Base-by-base conservation (phyloP, 2,113 vertebrate genomes). In the Myocastor coypus region DNA sequence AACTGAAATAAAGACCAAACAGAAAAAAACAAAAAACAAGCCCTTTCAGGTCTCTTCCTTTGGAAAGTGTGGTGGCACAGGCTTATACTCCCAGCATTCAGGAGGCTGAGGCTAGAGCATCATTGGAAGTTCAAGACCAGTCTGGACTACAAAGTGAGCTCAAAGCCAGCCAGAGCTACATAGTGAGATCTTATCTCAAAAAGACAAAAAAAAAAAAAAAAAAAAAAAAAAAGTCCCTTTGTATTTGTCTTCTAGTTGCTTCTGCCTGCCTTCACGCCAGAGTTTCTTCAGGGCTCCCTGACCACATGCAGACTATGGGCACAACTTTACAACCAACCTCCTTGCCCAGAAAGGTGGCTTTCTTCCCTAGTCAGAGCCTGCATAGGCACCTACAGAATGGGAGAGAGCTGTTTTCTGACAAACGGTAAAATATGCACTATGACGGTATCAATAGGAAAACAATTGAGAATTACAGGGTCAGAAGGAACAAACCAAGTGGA, bases 401-500 rank as follows among this genome's bases (percentile, higher is more conserved):
- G 13, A 94, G 59, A 88, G 75, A 82, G 57, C 83, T 5, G 63
- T 55, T 92, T 80, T 84, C 91, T 11, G 32, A 46, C 28, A 69
- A 0, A 37, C 0, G 4, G 50, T 55, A 55, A 61, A 30, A 7
- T 9, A 34, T 12, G n/a, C 3, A 0, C 30, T 37, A 40, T 63
- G 34, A 26, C 8, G 66, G 55, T 34, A 13, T 94, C 42, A 64
- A 20, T n/a, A 63, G 87, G 82, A 87, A 81, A 75, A 13, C 42
- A 69, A 7, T 78, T n/a, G n/a, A 71, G 59, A 73, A 30, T 77
- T 34, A 37, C 13, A 22, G 28, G 63, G 59, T 77, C 57, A 77
- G 46, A 86, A 94, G 81, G 81, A 40, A n/a, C 75, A 87, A 71
- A 55, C 87, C 37, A 92, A 83, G 14, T 13, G 68, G 84, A 55